Percentiles rank a stretch among this genome's conserved stretches.
Conservation (phyloP, 2,888 invertebrate genomes). For the Norana najaformis region DNA sequence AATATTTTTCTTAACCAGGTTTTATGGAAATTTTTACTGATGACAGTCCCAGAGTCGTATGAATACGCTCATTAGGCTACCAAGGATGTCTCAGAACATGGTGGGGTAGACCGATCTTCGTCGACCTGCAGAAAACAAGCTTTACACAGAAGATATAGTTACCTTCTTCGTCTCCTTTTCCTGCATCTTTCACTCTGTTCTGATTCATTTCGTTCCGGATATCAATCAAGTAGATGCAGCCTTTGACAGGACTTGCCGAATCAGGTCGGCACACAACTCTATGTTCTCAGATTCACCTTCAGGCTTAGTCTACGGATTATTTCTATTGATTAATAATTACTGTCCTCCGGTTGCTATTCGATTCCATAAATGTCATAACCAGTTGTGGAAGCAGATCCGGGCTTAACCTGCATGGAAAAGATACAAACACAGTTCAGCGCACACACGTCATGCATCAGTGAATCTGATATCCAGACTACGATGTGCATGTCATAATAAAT, state of each 20-base stretch:
- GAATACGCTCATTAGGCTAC: no score
- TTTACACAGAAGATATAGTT: not conserved
- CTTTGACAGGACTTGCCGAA: not conserved
- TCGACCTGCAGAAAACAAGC: not conserved
- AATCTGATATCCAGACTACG: no score
- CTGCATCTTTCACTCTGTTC: not conserved
- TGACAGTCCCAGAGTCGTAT: no score
- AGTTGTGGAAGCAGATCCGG: not conserved
- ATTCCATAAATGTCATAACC: not conserved
- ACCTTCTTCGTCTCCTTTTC: conserved; percentile 21
- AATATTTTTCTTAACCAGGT: no score
- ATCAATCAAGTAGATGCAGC: not conserved
- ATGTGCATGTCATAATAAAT: no score
- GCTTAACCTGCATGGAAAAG: not conserved
- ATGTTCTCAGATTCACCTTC: no score
- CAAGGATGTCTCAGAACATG: not conserved
- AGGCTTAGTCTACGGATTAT: no score
- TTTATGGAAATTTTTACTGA: not conserved
- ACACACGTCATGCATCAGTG: not conserved
- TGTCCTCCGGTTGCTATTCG: not conserved
- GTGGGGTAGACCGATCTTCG: not conserved
- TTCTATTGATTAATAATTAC: no score
- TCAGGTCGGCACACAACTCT: not conserved
- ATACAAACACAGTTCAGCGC: not conserved
- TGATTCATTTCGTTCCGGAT: conserved; percentile 25